Conservation (phyloP, 2,113 vertebrate genomes). For the Okapia johnstoni region DNA sequence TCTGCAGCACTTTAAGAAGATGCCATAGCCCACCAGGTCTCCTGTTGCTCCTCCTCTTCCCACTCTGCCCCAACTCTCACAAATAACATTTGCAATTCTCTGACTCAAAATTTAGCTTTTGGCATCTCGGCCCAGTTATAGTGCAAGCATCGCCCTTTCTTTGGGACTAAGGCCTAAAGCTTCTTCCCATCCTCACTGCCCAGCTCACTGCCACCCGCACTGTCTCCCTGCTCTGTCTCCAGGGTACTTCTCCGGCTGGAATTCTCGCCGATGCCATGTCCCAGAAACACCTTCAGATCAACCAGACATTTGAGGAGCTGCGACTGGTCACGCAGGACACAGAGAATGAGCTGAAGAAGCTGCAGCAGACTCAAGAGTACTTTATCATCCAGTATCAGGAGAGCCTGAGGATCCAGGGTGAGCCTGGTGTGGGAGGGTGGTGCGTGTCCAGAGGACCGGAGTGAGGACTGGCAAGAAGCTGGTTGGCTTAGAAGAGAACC, state of each 20-base stretch:
- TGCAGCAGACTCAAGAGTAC: slow-evolving; percentile 97
- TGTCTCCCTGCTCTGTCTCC: background rate
- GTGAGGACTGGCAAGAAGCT: background rate
- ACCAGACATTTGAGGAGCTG: slow-evolving; percentile 96
- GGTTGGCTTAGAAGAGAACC: background rate
- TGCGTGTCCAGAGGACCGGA: background rate
- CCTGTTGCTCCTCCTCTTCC: background rate
- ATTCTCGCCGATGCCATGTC: slow-evolving; percentile 94
- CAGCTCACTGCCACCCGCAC: background rate
- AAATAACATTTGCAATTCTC: background rate
- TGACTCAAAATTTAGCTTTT: background rate
- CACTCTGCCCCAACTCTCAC: background rate
- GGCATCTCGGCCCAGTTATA: background rate
- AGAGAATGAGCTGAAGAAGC: slow-evolving; percentile 93
- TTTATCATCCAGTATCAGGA: slow-evolving; percentile 99
- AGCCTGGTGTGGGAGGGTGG: accelerated
- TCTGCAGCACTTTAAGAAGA: background rate
- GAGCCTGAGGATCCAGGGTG: slow-evolving; percentile 88
- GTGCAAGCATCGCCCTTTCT: background rate
- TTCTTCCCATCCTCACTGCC: background rate
- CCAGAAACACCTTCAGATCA: slow-evolving; percentile 98
- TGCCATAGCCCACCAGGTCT: accelerated
- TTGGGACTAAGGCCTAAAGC: background rate
- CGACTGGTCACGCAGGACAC: slow-evolving; percentile 93
- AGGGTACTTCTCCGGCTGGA: slow-evolving; percentile 92